Base-by-base conservation (phyloP, 2,113 vertebrate species). In the Suncus etruscus region DNA sequence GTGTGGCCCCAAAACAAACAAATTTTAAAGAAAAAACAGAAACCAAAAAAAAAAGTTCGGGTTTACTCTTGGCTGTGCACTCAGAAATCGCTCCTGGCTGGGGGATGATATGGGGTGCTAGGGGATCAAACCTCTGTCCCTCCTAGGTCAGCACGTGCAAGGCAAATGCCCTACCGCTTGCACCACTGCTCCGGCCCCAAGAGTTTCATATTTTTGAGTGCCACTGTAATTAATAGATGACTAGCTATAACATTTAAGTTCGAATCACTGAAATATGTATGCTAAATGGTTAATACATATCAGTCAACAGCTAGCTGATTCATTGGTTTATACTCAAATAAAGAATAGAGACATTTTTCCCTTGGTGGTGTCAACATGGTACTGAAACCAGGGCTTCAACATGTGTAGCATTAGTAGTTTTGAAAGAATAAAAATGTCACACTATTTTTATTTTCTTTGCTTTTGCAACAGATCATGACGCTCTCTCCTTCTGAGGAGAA, bases 401-500 rank as follows among this genome's bases (percentile, higher is more conserved):
- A 61, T 20, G 18, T 61, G 16, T 20, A 61, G 16, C 58, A 61
- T 61, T 22, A 66, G 7, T 66, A 66, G 65, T 27, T 66, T 66
- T 66, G 58, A 29, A 27, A 66, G 65, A 29, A 66, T 66, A 25
- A 25, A 29, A 66, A 72, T 15, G 54, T 75, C 73, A 63, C 16
- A 14, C 10, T 84, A 18, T 31, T 74, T 86, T 31, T 92, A 61
- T 54, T 87, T 89, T n/a, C 92, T 79, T 72, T 95, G 94, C 77
- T 94, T 86, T 98, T 90, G 90, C 97, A 96, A 95, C 97, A 99
- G 99, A 99, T 98, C 95, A 98, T 99, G 97, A 98, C 92, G 89
- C 97, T 99, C 90, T 99, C 99, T 83, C 98, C 99, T 61, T 98
- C 98, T 31, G 98, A 99, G 91, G 98, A 99, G 96, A 94, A 97